Conservation (phyloP, 2,113 vertebrate genomes). For the Pollimyrus isidori region DNA sequence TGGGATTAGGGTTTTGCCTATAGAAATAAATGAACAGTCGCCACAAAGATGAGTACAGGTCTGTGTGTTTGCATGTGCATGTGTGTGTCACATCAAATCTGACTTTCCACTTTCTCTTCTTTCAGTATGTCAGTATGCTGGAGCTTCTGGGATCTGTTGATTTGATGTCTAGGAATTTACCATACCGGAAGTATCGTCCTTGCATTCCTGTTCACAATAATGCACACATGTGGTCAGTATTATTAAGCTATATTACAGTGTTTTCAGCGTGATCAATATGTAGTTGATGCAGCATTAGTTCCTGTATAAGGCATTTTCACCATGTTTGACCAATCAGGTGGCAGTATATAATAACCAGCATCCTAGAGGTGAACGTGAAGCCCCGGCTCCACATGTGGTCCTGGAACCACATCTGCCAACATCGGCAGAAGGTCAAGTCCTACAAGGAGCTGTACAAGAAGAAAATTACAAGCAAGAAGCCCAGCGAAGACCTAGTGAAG, state of each 20-base stretch:
- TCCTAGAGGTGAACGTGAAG: slow-evolving; percentile 82
- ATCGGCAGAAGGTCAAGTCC: slow-evolving; percentile 69
- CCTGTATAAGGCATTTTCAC: background rate
- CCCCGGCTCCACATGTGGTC: slow-evolving; percentile 89
- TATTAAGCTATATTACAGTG: background rate
- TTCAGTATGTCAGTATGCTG: slow-evolving; percentile 92
- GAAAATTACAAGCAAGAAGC: slow-evolving; percentile 85
- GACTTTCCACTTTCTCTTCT: background rate
- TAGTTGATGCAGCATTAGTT: background rate
- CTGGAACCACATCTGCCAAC: slow-evolving; percentile 74
- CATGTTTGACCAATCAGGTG: slow-evolving; percentile 64
- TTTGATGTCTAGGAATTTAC: slow-evolving; percentile 93
- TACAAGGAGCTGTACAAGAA: slow-evolving; percentile 83
- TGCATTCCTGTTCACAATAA: slow-evolving; percentile 66
- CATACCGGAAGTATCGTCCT: slow-evolving; percentile 87
- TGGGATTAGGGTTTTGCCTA: too few relatives aligned
- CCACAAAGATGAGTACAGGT: too few relatives aligned
- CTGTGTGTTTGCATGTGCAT: background rate
- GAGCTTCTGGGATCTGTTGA: slow-evolving; percentile 91
- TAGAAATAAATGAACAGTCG: too few relatives aligned
- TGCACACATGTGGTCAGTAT: slow-evolving; percentile 70
- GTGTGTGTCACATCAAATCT: background rate
- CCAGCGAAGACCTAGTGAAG: slow-evolving; percentile 62
- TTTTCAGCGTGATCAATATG: background rate
- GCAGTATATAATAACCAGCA: slow-evolving; percentile 71